Evolutionary conservation across 2,113 vertebrate species (phyloP), one percentile per base, ranked within the genome.

Genomic region (Oreochromis aureus): DNA sequence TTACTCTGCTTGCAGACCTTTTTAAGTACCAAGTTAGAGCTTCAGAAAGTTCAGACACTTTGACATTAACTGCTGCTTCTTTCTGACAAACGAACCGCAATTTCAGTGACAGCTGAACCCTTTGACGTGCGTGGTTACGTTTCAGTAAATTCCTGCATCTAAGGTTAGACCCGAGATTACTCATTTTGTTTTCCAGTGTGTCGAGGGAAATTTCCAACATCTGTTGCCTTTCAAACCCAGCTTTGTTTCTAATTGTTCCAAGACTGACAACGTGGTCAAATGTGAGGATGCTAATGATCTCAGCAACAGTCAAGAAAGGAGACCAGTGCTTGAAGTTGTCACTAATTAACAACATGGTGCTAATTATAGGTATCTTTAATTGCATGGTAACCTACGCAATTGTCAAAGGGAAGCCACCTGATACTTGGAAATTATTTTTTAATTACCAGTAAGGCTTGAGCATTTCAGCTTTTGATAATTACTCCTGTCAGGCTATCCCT

Each of bases 351-450:
- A 94, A 92, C 91, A 94, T 89, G 73, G 27, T 81, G 58, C 94
- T 97, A 96, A 97, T 96, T 96, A 96, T 95, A 93, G 92, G 93
- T 94, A 87, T 95, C 89, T 96, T 93, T 96, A 96, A 97, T 96
- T 97, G 95, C 95, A 94, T 66, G 83, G 93, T 94, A 96, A 94
- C 94, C 93, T 94, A 94, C 89, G 92, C 92, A 95, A 94, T 96
- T 95, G 94, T 96, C 96, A 95, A 91, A 96, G 94, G 92, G 91
- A 96, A 96, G 94, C 92, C 96, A 96, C 94, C 96, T 96, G 96
- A 94, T 95, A 92, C 93, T 94, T 92, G 90, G 90, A 94, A 95
- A 96, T 96, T 95, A 95, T 95, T 95, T 95, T 93, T 93, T 96
- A 96, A 97, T 97, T 96, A 96, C 92, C 46, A 44, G 79, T 92